Evolutionary conservation across 2,113 vertebrate genomes (phyloP), one percentile per base, ranked within the genome.

Genomic region (Sardina pilchardus): DNA sequence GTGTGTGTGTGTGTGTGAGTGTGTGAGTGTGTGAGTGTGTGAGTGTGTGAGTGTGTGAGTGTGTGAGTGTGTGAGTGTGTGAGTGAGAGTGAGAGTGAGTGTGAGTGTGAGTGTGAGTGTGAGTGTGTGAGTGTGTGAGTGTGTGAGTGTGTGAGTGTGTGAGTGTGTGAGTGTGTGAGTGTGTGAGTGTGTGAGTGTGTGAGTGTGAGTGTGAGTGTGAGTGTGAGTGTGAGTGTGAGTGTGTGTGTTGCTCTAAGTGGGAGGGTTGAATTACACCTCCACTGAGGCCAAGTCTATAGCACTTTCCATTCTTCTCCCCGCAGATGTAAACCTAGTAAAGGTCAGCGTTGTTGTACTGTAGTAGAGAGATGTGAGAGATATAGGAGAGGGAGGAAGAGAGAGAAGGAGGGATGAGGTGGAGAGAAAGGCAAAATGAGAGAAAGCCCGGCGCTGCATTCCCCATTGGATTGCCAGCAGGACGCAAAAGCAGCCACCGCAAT

Each of bases 401-500:
- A 17, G 30, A 36, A 16, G 4, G 30, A 34, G 14, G 12, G 71
- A 78, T 16, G 34, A 36, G 71, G 14, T 34, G 30, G 71, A 78
- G 17, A 78, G 71, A 19, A 78, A 78, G 39, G 19, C 71, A 36
- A 36, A 78, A 17, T 34, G 63, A 71, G 63, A 30, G n/a, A 71
- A 34, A 34, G n/a, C 7, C 63, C 30, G 8, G 63, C 9, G 26
- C 63, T 26, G 30, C 26, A 34, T 71, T 71, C 63, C 63, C 63
- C 12, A 7, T 71, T 8, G 63, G 7, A 7, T 86, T 84, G 42
- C 86, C 84, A 84, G 81, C 83, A 85, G 86, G 86, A 91, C 90
- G 91, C 81, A 81, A 87, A 87, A 88, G 82, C 50, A 42, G 82
- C 67, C 44, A 83, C 87, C 82, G 85, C 85, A 88, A 82, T 85